These are phyloP conservation scores for Calvadosia cruxmelitensis DNA, from an alignment of 30 jellyfish, hydroid and myxozoan genomes.

Conservation along the genomic window DNA sequence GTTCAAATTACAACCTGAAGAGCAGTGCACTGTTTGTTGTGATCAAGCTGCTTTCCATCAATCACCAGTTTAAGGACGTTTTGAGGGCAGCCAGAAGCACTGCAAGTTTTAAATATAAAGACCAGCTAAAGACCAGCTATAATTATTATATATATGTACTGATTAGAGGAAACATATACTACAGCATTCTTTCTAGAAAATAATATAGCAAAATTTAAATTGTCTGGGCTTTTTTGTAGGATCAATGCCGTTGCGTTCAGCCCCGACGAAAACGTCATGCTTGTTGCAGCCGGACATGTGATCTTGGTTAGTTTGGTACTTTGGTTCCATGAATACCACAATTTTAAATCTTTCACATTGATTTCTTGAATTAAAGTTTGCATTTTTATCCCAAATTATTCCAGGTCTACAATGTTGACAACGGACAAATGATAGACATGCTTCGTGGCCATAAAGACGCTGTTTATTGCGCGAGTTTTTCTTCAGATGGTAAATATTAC, in stretches of 20 bases:
- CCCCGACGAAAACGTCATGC: constrained; percentile 38
- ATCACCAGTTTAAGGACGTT: no score
- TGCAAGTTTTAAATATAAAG: no score
- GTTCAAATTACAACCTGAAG: no score
- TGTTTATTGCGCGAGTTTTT: constrained; percentile 37
- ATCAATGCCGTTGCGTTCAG: constrained; percentile 41
- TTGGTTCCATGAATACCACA: background rate
- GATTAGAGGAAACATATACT: no score
- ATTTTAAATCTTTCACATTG: background rate
- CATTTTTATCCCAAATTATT: background rate
- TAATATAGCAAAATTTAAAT: no score
- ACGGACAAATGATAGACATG: constrained; percentile 61
- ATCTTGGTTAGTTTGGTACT: constrained; percentile 16
- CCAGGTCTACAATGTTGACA: constrained; percentile 31
- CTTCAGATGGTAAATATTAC: constrained; percentile 24
- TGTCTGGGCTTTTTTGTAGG: constrained; percentile 7
- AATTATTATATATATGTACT: no score
- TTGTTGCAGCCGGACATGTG: constrained; percentile 46
- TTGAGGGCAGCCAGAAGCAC: no score
- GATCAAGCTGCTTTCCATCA: no score
- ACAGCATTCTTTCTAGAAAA: background rate
- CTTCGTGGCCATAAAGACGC: constrained; percentile 52
- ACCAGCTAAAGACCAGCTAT: no score
- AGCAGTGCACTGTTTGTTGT: no score
- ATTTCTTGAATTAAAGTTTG: background rate